Evolutionary conservation across 2,888 invertebrate genomes (phyloP).

Genomic region (Calameuta pallipes): DNA sequence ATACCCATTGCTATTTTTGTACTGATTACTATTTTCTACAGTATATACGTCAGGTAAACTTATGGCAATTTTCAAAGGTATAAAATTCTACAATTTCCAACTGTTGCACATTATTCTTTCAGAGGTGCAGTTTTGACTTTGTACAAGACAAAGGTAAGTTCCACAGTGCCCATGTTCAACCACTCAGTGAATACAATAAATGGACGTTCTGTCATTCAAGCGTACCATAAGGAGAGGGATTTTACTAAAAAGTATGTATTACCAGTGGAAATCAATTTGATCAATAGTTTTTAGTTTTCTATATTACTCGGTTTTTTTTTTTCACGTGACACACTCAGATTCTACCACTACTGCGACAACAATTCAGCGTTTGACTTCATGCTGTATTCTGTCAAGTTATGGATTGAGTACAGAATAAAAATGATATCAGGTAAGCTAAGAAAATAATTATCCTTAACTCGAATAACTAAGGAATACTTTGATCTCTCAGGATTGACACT

Average conservation of each 20-base stretch:
- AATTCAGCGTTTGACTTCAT: slow-evolving; percentile 47
- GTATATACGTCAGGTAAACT: slow-evolving; percentile 59
- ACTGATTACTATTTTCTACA: slow-evolving; percentile 55
- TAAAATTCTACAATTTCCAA: neutral
- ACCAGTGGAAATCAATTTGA: neutral
- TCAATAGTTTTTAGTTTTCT: neutral
- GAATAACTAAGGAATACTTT: neutral
- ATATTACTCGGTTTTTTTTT: neutral
- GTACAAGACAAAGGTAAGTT: slow-evolving; percentile 41
- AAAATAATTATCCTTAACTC: neutral
- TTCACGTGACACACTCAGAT: slow-evolving; percentile 23
- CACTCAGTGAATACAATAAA: slow-evolving; percentile 43
- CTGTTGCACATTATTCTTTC: slow-evolving; percentile 13
- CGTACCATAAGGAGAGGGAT: slow-evolving; percentile 46
- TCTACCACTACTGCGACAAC: slow-evolving; percentile 45
- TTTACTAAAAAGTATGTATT: slow-evolving; percentile 40
- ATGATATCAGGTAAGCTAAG: slow-evolving; percentile 39
- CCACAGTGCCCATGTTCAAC: slow-evolving; percentile 42
- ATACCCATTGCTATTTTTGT: slow-evolving; percentile 66
- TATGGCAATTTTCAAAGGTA: neutral
- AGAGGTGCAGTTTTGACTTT: slow-evolving; percentile 40
- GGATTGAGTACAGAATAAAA: slow-evolving; percentile 47
- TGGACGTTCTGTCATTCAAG: slow-evolving; percentile 48
- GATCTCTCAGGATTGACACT: slow-evolving; percentile 28
- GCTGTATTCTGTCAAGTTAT: slow-evolving; percentile 45